phyloP scores from a whole-genome alignment of 1,140 invertebrate genomes.

The Glomeris maerens region DNA sequence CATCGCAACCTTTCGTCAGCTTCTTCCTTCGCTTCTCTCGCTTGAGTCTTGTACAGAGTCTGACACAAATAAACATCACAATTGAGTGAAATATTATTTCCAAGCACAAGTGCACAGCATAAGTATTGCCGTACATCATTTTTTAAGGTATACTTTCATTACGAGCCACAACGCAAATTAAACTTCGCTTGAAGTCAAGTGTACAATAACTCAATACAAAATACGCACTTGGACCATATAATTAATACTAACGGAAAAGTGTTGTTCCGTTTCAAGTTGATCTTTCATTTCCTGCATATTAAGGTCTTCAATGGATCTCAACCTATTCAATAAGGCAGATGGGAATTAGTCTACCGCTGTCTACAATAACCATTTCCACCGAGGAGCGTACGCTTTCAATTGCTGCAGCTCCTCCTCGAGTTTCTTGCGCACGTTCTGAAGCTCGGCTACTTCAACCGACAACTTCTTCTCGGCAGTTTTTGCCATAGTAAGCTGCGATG shows the following conservation, averaged over 20 bases:
- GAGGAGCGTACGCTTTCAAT: conserved; percentile 42
- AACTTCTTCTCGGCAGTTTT: conserved; percentile 61
- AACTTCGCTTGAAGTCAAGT: too few relatives aligned
- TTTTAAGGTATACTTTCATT: too few relatives aligned
- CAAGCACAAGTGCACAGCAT: too few relatives aligned
- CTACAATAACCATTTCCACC: background rate
- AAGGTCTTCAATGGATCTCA: conserved; percentile 51
- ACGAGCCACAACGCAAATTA: too few relatives aligned
- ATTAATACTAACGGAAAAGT: conserved; percentile 48
- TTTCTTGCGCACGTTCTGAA: conserved; percentile 51
- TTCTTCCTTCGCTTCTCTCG: conserved; percentile 73
- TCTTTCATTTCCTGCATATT: conserved; percentile 87
- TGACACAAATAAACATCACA: conserved; percentile 22
- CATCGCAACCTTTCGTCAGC: conserved; percentile 58
- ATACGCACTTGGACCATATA: conserved; percentile 6
- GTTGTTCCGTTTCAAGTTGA: conserved; percentile 81
- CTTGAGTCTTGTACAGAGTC: conserved; percentile 85
- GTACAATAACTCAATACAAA: too few relatives aligned
- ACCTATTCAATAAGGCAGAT: conserved; percentile 16
- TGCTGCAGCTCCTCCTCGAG: conserved; percentile 67
- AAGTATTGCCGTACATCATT: too few relatives aligned
- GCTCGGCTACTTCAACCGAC: conserved; percentile 48
- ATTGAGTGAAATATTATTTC: background rate
- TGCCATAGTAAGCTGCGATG: conserved; percentile 53
- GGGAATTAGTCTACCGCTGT: background rate